Conservation (phyloP, 2,113 vertebrate genomes). For the Petrocephalus zakoni region DNA sequence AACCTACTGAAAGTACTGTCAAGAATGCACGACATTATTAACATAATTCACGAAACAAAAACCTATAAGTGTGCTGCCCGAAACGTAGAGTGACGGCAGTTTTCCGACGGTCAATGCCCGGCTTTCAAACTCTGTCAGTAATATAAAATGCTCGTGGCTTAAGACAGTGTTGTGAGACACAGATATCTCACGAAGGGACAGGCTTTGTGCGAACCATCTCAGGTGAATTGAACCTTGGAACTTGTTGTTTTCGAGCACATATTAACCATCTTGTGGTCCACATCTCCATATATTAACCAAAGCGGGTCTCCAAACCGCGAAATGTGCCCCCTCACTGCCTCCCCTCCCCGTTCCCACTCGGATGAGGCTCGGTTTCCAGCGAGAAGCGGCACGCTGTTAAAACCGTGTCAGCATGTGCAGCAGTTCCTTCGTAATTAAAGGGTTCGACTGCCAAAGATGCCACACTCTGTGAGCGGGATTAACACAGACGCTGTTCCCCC, state of each 20-base stretch:
- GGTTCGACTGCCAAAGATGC: slow-evolving; percentile 39
- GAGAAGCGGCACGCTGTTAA: slow-evolving; percentile 37
- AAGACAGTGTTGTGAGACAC: background rate
- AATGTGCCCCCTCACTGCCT: background rate
- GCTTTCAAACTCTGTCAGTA: background rate
- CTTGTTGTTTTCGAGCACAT: background rate
- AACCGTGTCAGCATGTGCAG: slow-evolving; percentile 44
- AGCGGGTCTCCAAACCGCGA: background rate
- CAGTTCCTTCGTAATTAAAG: slow-evolving; percentile 40
- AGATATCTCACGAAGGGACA: background rate
- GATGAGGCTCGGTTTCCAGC: slow-evolving; percentile 43
- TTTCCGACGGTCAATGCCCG: background rate
- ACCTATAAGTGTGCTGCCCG: background rate
- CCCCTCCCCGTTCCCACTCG: background rate
- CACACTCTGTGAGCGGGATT: background rate
- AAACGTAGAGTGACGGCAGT: background rate
- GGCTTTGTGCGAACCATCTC: background rate
- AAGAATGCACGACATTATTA: background rate
- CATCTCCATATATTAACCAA: background rate
- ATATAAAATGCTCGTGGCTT: background rate
- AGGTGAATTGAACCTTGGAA: background rate
- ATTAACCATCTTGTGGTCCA: background rate
- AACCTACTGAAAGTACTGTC: background rate
- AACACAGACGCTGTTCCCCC: background rate
- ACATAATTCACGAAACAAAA: background rate